A percentile compares a stretch with the other conserved stretches of the same genome.
Conservation (phyloP, 1,140 invertebrate species). For the Xylocopa sonorina region DNA sequence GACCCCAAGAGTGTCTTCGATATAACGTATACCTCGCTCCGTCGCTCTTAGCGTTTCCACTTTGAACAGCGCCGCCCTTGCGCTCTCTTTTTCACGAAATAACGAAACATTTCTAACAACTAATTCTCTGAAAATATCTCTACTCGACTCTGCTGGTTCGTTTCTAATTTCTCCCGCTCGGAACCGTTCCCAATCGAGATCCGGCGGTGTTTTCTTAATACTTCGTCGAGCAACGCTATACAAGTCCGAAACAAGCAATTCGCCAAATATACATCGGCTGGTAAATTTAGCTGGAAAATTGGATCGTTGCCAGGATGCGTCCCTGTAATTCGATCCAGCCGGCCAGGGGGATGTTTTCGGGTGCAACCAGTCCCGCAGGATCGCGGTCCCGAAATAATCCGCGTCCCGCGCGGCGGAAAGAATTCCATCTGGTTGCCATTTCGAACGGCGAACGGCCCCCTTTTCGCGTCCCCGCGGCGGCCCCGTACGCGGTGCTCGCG, state of each 20-base stretch:
- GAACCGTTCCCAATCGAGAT: constrained; percentile 6
- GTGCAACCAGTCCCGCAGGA: constrained; percentile 46
- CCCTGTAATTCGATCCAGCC: constrained; percentile 64
- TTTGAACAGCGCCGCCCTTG: not conserved
- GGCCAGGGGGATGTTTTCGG: constrained; percentile 43
- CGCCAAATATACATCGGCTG: constrained; percentile 53
- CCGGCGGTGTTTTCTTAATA: constrained; percentile 37
- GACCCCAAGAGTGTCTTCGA: not conserved
- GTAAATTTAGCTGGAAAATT: constrained; percentile 66
- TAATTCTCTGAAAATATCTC: not conserved
- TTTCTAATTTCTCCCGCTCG: not conserved
- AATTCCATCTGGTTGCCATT: constrained; percentile 37
- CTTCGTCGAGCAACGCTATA: constrained; percentile 6
- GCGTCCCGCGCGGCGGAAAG: constrained; percentile 35
- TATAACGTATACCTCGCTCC: too few species aligned
- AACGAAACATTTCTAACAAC: not conserved
- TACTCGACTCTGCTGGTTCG: not conserved
- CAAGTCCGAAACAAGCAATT: constrained; percentile 54
- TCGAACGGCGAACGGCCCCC: constrained; percentile 3
- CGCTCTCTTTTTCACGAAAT: too few species aligned
- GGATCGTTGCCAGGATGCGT: constrained; percentile 61
- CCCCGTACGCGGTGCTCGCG: too few species aligned
- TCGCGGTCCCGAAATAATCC: constrained; percentile 50
- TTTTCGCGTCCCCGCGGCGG: too few species aligned
- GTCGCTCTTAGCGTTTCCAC: not conserved